These are phyloP conservation scores for Podilymbus podiceps DNA, from an alignment of 2,113 vertebrate genomes.

Conservation along the genomic window DNA sequence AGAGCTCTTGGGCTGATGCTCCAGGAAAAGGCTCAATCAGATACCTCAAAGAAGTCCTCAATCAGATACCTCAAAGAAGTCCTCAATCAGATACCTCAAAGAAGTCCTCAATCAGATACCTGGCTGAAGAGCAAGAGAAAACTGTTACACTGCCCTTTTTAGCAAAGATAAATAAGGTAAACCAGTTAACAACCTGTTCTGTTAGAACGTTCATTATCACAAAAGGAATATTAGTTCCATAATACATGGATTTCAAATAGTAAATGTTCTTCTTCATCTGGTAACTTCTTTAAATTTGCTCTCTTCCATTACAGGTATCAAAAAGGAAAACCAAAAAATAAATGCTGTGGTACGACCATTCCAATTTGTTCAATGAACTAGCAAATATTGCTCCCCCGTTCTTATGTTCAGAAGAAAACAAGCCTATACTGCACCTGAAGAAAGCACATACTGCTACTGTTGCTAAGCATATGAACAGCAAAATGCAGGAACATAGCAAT, in stretches of 20 bases:
- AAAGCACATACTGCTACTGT: not conserved
- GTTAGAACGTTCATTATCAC: not conserved
- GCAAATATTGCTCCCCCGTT: not conserved
- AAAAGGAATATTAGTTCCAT: not conserved
- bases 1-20: not conserved
- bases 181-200: not conserved
- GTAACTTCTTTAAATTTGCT: not conserved
- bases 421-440: not conserved
- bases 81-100: not conserved
- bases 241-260: not conserved
- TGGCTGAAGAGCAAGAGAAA: not conserved
- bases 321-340: not conserved
- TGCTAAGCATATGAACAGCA: not conserved
- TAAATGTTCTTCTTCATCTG: not conserved
- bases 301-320: not conserved
- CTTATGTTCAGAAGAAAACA: not conserved
- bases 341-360: not conserved
- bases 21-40: not conserved
- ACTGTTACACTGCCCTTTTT: not conserved
- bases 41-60: no score
- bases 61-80: no score
- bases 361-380: not conserved
- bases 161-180: not conserved
- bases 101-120: not conserved
- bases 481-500: not conserved